Percentiles rank a stretch among this genome's conserved stretches.
Conservation (phyloP, 2,888 invertebrate species). For the Drosophila robusta region DNA sequence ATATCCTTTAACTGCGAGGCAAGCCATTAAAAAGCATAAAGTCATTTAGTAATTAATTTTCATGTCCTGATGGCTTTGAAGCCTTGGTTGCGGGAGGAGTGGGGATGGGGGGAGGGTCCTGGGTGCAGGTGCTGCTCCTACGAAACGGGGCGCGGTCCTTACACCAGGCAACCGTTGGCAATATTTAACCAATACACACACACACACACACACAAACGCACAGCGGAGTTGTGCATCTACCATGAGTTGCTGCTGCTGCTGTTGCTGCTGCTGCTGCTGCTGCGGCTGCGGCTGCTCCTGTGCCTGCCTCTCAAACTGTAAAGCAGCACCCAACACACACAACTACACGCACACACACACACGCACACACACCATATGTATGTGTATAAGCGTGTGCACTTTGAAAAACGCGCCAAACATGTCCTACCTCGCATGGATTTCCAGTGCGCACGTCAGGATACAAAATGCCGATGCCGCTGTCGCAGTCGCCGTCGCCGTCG, state of each 20-base stretch:
- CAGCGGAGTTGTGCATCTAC: slow-evolving; percentile 23
- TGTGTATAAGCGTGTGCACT: slow-evolving; percentile 20
- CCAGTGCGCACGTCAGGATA: slow-evolving; percentile 80
- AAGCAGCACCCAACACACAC: slow-evolving; percentile 32
- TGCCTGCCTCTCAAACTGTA: slow-evolving; percentile 64
- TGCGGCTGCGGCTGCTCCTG: slow-evolving; percentile 33
- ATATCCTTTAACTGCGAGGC: slow-evolving; percentile 77
- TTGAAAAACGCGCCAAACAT: slow-evolving; percentile 82
- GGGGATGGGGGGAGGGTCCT: neutral
- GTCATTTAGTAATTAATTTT: slow-evolving; percentile 80
- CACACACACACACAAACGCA: slow-evolving; percentile 24
- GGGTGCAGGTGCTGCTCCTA: slow-evolving; percentile 16
- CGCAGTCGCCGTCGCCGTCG: neutral
- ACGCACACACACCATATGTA: neutral
- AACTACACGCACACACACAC: slow-evolving; percentile 18
- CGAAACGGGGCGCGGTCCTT: slow-evolving; percentile 53
- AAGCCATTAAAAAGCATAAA: slow-evolving; percentile 79
- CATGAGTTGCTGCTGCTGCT: slow-evolving; percentile 8
- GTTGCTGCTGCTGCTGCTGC: too few species aligned
- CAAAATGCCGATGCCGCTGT: slow-evolving; percentile 32
- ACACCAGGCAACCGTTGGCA: slow-evolving; percentile 28
- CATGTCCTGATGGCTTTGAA: slow-evolving; percentile 60
- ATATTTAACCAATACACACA: slow-evolving; percentile 36
- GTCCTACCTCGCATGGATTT: slow-evolving; percentile 82
- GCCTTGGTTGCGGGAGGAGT: neutral